Base-by-base conservation (phyloP, 2,113 vertebrate species). In the Zapus hudsonius region DNA sequence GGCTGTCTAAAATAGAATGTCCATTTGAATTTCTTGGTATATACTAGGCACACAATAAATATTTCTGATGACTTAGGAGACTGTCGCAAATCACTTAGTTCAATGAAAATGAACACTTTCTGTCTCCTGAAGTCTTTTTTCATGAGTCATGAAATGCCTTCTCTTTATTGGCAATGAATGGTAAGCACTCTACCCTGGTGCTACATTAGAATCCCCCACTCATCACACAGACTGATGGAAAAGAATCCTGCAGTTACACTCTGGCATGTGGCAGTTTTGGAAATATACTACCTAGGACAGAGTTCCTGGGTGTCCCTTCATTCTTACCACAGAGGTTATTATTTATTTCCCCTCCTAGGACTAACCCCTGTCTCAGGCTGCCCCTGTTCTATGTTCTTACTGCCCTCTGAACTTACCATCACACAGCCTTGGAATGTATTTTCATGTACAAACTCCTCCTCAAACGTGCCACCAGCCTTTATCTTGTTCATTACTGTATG, bases 11-110 rank as follows among this genome's bases (percentile, higher is more conserved):
- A 96, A 31, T 19, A 75, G 38, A 93, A 80, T 75, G 23, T 27
- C 38, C n/a, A 63, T 72, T 93, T 42, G 13, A 90, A 27, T 90
- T 94, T 87, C 84, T 90, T 93, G 87, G 84, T 52, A 95, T 85
- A 94, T n/a, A 93, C 78, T 94, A 90, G 87, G 81, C 40, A 79
- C 67, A 91, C 87, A 93, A 88, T 66, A 94, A 93, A 82, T 40
- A 52, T 81, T 95, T n/a, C 12, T 61, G 63, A 83, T 83, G 64
- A 59, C n/a, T 87, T 88, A 72, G 75, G 59, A 91, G 31, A 87
- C 42, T 84, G 42, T 38, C 31, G n/a, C n/a, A 90, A 75, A 90
- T 84, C n/a, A 80, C 27, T 66, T 69, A 47, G 52, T 47, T 40
- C 38, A 69, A 66, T 44, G 8, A 85, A 90, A 38, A 80, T 85